Conservation (phyloP, 2,888 invertebrate species). For the Xestia ashworthii region DNA sequence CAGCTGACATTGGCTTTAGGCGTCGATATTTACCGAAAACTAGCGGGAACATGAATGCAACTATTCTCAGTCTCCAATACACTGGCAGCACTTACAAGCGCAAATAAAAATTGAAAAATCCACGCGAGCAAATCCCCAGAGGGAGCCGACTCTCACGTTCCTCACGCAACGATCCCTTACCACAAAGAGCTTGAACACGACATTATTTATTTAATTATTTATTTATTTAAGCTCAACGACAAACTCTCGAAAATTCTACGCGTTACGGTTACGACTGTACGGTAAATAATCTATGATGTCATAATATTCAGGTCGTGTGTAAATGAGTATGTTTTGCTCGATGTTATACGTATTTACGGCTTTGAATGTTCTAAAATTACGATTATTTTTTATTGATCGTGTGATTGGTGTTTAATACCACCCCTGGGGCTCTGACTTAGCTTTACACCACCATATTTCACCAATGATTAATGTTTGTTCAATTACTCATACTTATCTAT, state of each 20-base stretch:
- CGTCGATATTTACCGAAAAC: conserved; percentile 59
- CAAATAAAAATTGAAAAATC: conserved; percentile 90
- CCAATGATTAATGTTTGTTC: background rate
- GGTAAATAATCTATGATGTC: conserved; percentile 44
- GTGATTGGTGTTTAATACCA: no score
- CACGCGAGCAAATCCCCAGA: conserved; percentile 83
- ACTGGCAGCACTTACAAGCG: conserved; percentile 84
- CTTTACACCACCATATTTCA: no score
- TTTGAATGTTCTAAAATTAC: conserved; percentile 10
- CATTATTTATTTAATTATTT: conserved; percentile 77
- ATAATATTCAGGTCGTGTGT: conserved; percentile 24
- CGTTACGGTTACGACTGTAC: conserved; percentile 29
- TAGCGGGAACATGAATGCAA: conserved; percentile 69
- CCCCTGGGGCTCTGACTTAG: no score
- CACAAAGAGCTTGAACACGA: conserved; percentile 76
- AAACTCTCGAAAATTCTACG: conserved; percentile 40
- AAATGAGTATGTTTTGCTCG: conserved; percentile 16
- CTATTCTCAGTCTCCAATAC: conserved; percentile 71
- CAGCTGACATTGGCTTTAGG: conserved; percentile 65
- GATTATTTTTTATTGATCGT: background rate
- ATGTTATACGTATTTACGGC: conserved; percentile 3
- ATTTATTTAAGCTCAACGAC: conserved; percentile 63
- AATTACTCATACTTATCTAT: background rate
- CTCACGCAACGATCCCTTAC: conserved; percentile 76
- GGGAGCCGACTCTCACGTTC: conserved; percentile 82